Percentiles rank a stretch among this genome's conserved stretches.
Evolutionary conservation across 2,888 invertebrate genomes (phyloP).

Genomic region (Lissocephala sabroskyi): DNA sequence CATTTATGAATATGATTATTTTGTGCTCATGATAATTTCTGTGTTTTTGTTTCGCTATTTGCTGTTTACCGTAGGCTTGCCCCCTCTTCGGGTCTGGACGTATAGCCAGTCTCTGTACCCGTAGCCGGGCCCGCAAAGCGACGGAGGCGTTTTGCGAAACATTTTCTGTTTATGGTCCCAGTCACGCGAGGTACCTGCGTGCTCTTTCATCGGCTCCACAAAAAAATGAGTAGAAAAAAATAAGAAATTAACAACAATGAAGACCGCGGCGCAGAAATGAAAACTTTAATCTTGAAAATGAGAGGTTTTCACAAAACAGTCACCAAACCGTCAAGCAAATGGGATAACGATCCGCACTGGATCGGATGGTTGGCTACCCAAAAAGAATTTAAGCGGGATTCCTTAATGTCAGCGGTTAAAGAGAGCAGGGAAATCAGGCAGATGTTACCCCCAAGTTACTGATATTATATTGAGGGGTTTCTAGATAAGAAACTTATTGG

Average conservation of each 20-base stretch:
- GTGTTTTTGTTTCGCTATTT: constrained; percentile 7
- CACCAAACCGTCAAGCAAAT: too few relatives aligned
- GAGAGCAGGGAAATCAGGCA: too few relatives aligned
- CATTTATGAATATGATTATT: constrained; percentile 66
- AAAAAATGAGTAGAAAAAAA: constrained; percentile 5
- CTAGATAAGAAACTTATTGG: too few relatives aligned
- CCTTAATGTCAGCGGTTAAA: too few relatives aligned
- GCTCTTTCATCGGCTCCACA: constrained; percentile 40
- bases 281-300: constrained; percentile 3
- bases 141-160: constrained; percentile 64
- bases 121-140: constrained; percentile 38
- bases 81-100: not conserved
- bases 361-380: too few relatives aligned
- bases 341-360: too few relatives aligned
- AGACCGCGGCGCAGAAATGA: too few relatives aligned
- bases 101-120: not conserved
- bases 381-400: too few relatives aligned
- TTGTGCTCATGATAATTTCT: constrained; percentile 59
- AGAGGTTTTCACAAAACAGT: not conserved
- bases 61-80: constrained; percentile 27
- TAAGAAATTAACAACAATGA: not conserved
- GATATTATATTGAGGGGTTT: too few relatives aligned
- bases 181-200: constrained; percentile 55
- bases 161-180: constrained; percentile 60
- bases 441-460: too few relatives aligned